A percentile compares a stretch with the other conserved stretches of the same genome.
These are phyloP conservation scores for Prionchulus punctatus DNA, from an alignment of 2,888 invertebrate species.

Conservation along the genomic window DNA sequence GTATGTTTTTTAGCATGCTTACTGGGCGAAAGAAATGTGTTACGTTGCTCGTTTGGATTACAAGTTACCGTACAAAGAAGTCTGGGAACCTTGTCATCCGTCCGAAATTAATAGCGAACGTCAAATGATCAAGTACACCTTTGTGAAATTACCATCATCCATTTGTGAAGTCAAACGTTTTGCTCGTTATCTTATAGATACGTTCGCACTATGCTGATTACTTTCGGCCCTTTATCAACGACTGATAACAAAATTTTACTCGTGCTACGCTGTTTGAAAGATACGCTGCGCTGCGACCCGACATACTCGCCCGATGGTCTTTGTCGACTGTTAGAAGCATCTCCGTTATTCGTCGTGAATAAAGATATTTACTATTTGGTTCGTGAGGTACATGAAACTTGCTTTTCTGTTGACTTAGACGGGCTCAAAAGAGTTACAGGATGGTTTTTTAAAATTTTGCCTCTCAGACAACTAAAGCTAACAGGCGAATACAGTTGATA, in stretches of 20 bases:
- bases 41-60: neutral
- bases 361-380: neutral
- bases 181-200: no score
- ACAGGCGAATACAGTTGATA: no score
- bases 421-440: no score
- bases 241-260: neutral
- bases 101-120: neutral
- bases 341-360: neutral
- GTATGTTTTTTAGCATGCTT: constrained; percentile 3
- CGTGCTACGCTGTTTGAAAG: neutral
- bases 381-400: neutral
- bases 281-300: neutral
- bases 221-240: neutral
- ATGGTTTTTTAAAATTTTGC: no score
- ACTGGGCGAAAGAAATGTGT: constrained; percentile 1
- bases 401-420: no score
- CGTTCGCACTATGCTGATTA: neutral
- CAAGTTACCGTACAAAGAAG: neutral
- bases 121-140: neutral
- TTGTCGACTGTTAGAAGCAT: neutral
- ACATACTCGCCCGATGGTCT: neutral
- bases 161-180: neutral
- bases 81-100: neutral
- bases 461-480: no score
- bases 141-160: neutral